Conservation (phyloP, 2,888 invertebrate species). For the Orthosia gothica region DNA sequence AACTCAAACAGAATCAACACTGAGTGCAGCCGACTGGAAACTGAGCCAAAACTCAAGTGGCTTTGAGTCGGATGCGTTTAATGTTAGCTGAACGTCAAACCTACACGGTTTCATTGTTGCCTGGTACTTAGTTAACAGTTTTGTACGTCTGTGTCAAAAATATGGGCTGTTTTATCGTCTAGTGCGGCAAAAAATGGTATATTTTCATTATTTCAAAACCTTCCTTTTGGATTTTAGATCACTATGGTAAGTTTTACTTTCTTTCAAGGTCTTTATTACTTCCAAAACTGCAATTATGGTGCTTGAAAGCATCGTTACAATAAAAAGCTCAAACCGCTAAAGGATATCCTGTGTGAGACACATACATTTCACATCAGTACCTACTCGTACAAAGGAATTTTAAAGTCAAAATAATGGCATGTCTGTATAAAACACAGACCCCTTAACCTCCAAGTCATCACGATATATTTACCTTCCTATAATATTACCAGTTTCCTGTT, state of each 20-base stretch:
- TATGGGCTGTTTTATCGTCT: not conserved
- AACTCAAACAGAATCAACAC: constrained; percentile 54
- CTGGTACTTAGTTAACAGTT: constrained; percentile 26
- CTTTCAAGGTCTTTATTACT: no score
- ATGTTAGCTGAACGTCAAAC: constrained; percentile 46
- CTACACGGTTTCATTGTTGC: constrained; percentile 38
- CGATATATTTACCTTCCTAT: not conserved
- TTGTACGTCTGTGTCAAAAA: not conserved
- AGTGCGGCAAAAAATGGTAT: not conserved
- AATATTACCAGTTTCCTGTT: constrained; percentile 1
- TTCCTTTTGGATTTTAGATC: not conserved
- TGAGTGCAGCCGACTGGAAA: constrained; percentile 39
- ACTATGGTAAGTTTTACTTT: no score
- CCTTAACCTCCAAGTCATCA: not conserved
- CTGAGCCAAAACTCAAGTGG: constrained; percentile 53
- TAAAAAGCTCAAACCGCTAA: no score
- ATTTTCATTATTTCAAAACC: not conserved
- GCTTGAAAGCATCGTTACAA: no score
- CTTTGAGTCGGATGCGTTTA: constrained; percentile 54
- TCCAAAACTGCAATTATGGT: no score
- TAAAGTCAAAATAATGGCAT: no score
- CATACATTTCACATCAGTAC: not conserved
- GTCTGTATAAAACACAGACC: no score
- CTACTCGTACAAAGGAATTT: no score
- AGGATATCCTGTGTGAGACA: not conserved